These are phyloP conservation scores for Cyclina sinensis DNA, from an alignment of 1,140 invertebrate genomes.

Conservation along the genomic window DNA sequence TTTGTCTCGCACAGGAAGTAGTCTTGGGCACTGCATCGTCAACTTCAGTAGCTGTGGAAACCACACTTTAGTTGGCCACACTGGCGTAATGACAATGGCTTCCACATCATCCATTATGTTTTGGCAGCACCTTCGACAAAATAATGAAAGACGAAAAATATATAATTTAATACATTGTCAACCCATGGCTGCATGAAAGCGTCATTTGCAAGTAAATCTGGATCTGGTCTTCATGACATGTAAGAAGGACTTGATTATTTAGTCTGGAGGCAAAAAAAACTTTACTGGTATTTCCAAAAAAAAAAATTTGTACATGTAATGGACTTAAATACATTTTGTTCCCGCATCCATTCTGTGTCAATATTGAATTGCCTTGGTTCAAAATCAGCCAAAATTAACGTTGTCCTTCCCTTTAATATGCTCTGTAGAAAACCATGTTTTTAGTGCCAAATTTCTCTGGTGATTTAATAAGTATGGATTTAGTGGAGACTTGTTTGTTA, in stretches of 20 bases:
- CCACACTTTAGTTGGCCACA: neutral
- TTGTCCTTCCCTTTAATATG: neutral
- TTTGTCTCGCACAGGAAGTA: neutral
- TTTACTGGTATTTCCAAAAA: constrained; percentile 18
- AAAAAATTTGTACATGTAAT: too few relatives aligned
- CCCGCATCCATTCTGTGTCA: constrained; percentile 9
- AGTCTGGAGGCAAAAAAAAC: constrained; percentile 68
- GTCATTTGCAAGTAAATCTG: constrained; percentile 47
- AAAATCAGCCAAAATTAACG: neutral
- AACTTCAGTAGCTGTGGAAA: constrained; percentile 16
- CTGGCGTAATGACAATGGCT: constrained; percentile 34
- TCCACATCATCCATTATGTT: constrained; percentile 25
- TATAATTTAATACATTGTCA: constrained; percentile 39
- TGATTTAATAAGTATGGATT: neutral
- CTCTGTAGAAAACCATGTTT: neutral
- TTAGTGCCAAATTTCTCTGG: neutral
- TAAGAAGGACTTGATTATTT: constrained; percentile 58
- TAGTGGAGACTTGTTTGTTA: neutral
- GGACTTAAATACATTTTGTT: neutral
- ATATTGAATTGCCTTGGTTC: neutral
- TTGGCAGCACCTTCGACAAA: constrained; percentile 41
- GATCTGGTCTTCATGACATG: constrained; percentile 64
- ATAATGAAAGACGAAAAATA: constrained; percentile 62
- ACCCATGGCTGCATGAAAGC: constrained; percentile 60
- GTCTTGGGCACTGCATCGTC: neutral